Base-by-base conservation (phyloP, 2,113 vertebrate genomes). In the Falcunculus frontatus region DNA sequence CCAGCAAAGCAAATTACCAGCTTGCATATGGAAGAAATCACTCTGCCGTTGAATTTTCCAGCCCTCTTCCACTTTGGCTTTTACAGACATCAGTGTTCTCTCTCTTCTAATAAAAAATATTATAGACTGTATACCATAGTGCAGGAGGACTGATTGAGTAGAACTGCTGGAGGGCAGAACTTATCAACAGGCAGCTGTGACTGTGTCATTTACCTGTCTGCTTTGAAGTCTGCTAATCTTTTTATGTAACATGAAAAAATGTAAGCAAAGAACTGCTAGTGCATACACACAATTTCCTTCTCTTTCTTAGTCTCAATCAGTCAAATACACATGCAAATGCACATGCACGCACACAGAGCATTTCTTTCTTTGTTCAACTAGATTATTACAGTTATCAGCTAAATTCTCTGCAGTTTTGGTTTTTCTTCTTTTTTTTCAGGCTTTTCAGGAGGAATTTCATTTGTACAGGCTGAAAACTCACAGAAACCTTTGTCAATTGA, bases 1-100 rank as follows among this genome's bases (percentile, higher is more conserved):
- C 79, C 75, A 90, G 70, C 75, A 88, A 95, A 89, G 65, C 41
- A 96, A 87, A 96, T 94, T 62, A 77, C 50, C 42, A 57, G 42
- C 47, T 91, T 94, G 39, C 23, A 32, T 47, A 20, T 55, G 35
- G 39, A 88, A 85, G 67, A 80, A 83, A 77, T 49, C 63, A 59
- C 9, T 90, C 25, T 75, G 27, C 22, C 82, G 17, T 47, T 92
- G 47, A 20, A 35, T 60, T 92, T 95, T 10, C 25, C 32, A 75
- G 25, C 27, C 44, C 20, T 75, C n/a, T 81, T 75, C 25, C 27
- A 64, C 39, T 80, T 74, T 56, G 63, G 15, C 50, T 85, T 93
- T 85, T 79, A 79, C 46, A 91, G 21, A 25, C 50, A 74, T 73
- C 25, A 59, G n/a, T 67, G 35, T 80, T 91, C 75, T 77, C 30